phyloP scores from a whole-genome alignment of 2,797 vertebrate genomes.

The Sebastes oblongus region DNA sequence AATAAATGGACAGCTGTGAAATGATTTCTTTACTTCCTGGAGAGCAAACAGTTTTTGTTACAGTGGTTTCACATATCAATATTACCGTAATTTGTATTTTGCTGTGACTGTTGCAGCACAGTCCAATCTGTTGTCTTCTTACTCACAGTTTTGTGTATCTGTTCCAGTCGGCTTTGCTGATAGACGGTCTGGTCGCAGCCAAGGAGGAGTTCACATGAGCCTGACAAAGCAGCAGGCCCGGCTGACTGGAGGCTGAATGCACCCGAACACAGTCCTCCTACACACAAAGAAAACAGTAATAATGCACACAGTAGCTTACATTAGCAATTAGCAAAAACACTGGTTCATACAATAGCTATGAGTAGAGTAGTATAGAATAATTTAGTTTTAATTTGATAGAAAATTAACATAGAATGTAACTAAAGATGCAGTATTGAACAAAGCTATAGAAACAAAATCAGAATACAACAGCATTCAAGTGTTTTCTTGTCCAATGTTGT shows the following conservation, averaged over 20 bases:
- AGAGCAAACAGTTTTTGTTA: not conserved
- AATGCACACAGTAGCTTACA: not conserved
- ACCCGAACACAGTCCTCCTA: constrained; percentile 58
- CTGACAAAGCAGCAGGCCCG: constrained; percentile 79
- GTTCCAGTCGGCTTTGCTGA: constrained; percentile 90
- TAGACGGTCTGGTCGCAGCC: constrained; percentile 85
- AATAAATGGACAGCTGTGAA: not conserved
- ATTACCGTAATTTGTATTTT: not conserved
- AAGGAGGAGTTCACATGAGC: constrained; percentile 87
- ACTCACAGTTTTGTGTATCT: constrained; percentile 91
- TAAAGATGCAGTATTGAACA: not conserved
- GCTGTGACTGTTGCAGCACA: no score
- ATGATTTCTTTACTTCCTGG: not conserved
- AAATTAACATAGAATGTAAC: not conserved
- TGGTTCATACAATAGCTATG: not conserved
- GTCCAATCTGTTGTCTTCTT: not conserved
- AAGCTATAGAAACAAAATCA: not conserved
- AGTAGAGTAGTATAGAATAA: not conserved
- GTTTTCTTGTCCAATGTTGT: not conserved
- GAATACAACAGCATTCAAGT: not conserved
- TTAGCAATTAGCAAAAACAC: not conserved
- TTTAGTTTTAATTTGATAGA: not conserved
- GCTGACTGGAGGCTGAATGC: constrained; percentile 74
- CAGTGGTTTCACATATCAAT: not conserved
- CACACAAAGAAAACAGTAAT: not conserved